A percentile compares a stretch with the other conserved stretches of the same genome.
These are phyloP conservation scores for Brachystomella parvula DNA, from an alignment of 1,140 invertebrate species.

Conservation along the genomic window DNA sequence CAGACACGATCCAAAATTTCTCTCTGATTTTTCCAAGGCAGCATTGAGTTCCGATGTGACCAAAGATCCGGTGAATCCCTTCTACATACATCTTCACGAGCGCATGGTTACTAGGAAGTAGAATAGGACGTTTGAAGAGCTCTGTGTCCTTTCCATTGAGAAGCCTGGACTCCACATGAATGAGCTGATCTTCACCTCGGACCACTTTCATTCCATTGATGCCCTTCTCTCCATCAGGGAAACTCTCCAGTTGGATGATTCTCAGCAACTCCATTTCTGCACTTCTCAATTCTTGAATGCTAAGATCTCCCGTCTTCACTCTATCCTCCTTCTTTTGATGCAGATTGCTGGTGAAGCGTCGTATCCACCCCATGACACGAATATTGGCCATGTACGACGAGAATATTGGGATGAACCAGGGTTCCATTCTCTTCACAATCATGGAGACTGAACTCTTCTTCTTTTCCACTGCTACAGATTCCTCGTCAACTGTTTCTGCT, in stretches of 20 bases:
- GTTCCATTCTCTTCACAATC: background rate
- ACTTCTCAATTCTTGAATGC: background rate
- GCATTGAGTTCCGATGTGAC: background rate
- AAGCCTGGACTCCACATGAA: background rate
- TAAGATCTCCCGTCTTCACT: background rate
- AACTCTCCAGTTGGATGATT: background rate
- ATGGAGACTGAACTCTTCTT: background rate
- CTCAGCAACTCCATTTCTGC: background rate
- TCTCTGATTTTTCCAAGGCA: background rate
- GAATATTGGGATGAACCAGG: background rate
- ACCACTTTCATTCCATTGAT: background rate
- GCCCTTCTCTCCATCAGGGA: background rate
- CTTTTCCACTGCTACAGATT: background rate
- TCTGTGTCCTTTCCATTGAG: background rate
- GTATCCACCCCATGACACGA: background rate
- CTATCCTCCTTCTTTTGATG: too few relatives aligned
- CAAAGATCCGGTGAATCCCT: background rate
- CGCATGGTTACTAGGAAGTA: constrained; percentile 10
- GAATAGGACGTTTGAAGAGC: constrained; percentile 14
- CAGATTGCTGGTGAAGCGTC: background rate
- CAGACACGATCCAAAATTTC: constrained; percentile 6
- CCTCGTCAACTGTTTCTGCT: background rate
- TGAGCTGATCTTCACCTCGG: background rate
- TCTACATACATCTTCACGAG: background rate
- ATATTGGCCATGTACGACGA: background rate